A percentile compares a stretch with the other conserved stretches of the same genome.
Conservation (phyloP, 2,888 invertebrate genomes). For the Dryocosmus kuriphilus region DNA sequence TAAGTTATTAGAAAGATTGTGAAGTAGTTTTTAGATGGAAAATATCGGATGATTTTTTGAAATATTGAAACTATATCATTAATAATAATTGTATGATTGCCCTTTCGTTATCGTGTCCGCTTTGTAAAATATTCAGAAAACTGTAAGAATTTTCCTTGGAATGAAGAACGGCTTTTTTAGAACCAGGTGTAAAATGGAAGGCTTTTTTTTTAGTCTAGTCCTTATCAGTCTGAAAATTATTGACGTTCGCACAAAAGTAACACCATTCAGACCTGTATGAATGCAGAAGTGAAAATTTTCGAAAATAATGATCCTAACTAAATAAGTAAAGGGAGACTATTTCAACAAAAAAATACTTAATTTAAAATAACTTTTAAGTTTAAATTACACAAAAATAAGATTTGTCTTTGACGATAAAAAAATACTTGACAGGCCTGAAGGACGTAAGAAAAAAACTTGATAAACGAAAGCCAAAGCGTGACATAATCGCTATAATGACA, state of each 20-base stretch:
- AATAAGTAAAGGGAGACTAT: not conserved
- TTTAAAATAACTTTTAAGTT: not conserved
- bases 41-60: not conserved
- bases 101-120: not conserved
- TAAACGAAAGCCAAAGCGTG: slow-evolving; percentile 60
- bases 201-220: slow-evolving; percentile 8
- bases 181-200: slow-evolving; percentile 4
- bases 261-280: slow-evolving; percentile 30
- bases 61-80: not conserved
- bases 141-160: not conserved
- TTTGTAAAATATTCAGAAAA: not conserved
- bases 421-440: slow-evolving; percentile 20
- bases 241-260: slow-evolving; percentile 10
- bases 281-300: not conserved
- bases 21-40: not conserved
- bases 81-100: slow-evolving; percentile 3
- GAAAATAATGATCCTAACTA: not conserved
- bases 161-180: not conserved
- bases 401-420: not conserved
- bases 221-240: slow-evolving; percentile 25
- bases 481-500: slow-evolving; percentile 59
- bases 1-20: not conserved
- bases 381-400: not conserved
- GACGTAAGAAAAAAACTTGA: slow-evolving; percentile 38
- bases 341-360: not conserved